Base-by-base conservation (phyloP, 30 jellyfish, hydroid and myxozoan genomes). In the Nemopilema nomurai region DNA sequence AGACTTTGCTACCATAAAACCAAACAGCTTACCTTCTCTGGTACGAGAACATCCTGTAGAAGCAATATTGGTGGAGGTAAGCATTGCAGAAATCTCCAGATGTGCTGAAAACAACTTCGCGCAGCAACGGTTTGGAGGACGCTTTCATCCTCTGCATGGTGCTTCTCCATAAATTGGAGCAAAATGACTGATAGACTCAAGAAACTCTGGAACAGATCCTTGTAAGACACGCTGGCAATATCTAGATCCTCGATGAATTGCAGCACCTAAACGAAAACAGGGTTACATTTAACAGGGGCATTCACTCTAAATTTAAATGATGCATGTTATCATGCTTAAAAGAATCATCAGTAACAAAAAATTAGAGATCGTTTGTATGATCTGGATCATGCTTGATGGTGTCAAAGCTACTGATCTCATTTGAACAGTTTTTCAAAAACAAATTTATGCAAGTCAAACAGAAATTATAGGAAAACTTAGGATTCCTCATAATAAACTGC, bases 1-100 rank as follows among this genome's bases (percentile, higher is more conserved):
- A n/a, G n/a, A n/a, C n/a, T n/a, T n/a, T n/a, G n/a, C n/a, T n/a
- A n/a, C n/a, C n/a, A n/a, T n/a, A n/a, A n/a, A n/a, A n/a, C n/a
- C n/a, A n/a, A n/a, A n/a, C n/a, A n/a, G n/a, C n/a, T 51, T 75
- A 87, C 96, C 91, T 89, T 86, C 18, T 77, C 84, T 16, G 89
- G 88, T 22, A 57, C 72, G 8, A 32, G n/a, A 0, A 90, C 57
- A 21, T 81, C 79, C 29, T 62, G 64, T 25, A 83, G 72, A 26
- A 76, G 69, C 21, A 72, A 50, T 0, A 81, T 62, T 13, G 97
- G 96, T n/a, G 89, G 82, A 1, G 97, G 96, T 72, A 91, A 49
- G 41, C 66, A 29, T 52, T n/a, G 86, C 71, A 86, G 71, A 82
- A 86, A 74, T 19, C 28, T 70, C 97, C 97, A 91, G 62, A 85